phyloP scores from a whole-genome alignment of 2,797 vertebrate species.

The Chanos chanos region DNA sequence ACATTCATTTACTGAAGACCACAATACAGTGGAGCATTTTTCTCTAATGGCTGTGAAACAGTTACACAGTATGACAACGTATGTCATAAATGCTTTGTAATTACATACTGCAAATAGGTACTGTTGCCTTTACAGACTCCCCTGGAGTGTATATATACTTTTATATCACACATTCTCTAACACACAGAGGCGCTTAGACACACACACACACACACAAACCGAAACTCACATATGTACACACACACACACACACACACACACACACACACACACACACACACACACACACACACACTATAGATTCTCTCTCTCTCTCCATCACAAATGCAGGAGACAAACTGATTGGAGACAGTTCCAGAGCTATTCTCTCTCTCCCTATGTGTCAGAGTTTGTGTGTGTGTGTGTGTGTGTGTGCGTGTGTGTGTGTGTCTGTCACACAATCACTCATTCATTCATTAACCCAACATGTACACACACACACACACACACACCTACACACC shows the following conservation, averaged over 20 bases:
- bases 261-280: background rate
- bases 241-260: conserved; percentile 5
- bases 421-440: background rate
- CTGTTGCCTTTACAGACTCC: too few relatives aligned
- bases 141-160: too few relatives aligned
- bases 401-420: background rate
- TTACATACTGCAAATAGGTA: too few relatives aligned
- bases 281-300: conserved; percentile 20
- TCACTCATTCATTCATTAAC: too few relatives aligned
- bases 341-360: background rate
- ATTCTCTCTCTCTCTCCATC: background rate
- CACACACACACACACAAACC: background rate
- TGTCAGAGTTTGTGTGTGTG: too few relatives aligned
- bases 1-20: background rate
- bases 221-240: conserved; percentile 16
- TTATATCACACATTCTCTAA: conserved; percentile 2
- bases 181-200: conserved; percentile 7
- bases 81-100: too few relatives aligned
- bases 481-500: too few relatives aligned
- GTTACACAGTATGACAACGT: too few relatives aligned
- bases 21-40: background rate
- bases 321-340: conserved; percentile 6
- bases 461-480: too few relatives aligned
- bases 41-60: too few relatives aligned
- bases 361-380: too few relatives aligned